Percentiles rank a stretch among this genome's conserved stretches.
Conservation (phyloP, 1,140 invertebrate genomes). For the Diprion similis region DNA sequence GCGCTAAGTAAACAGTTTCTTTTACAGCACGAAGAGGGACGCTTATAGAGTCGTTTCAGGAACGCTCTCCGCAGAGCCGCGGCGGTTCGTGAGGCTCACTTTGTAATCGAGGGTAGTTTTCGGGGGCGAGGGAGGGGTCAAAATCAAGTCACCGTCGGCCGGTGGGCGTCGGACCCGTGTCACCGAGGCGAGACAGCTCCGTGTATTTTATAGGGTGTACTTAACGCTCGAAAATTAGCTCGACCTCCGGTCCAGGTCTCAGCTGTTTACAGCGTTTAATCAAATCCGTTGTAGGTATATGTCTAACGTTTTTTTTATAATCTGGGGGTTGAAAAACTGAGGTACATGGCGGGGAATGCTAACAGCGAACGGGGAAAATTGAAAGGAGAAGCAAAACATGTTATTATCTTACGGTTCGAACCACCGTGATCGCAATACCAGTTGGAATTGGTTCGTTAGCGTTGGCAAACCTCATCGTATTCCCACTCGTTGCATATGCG, state of each 20-base stretch:
- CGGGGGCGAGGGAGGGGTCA: not conserved
- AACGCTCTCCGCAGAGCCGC: not conserved
- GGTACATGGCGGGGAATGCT: too few species aligned
- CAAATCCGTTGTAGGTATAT: not conserved
- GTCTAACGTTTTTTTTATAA: not conserved
- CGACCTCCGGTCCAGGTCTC: not conserved
- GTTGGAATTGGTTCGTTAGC: not conserved
- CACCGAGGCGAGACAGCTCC: not conserved
- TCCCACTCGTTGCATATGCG: too few species aligned
- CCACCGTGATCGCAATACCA: too few species aligned
- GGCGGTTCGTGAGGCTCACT: not conserved
- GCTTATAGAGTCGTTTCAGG: not conserved
- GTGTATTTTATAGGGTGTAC: not conserved
- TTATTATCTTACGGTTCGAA: too few species aligned
- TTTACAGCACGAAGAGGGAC: not conserved
- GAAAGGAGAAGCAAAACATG: too few species aligned
- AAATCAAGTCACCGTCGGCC: not conserved
- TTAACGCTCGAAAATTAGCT: not conserved
- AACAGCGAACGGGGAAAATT: too few species aligned
- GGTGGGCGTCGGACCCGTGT: not conserved
- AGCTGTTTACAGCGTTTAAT: not conserved
- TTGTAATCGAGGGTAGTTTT: conserved; percentile 5
- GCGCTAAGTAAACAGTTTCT: too few species aligned
- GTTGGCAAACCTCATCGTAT: not conserved
- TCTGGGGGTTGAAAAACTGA: not conserved